Conservation (phyloP, 1,140 invertebrate species). For the Gonioctena quinquepunctata region DNA sequence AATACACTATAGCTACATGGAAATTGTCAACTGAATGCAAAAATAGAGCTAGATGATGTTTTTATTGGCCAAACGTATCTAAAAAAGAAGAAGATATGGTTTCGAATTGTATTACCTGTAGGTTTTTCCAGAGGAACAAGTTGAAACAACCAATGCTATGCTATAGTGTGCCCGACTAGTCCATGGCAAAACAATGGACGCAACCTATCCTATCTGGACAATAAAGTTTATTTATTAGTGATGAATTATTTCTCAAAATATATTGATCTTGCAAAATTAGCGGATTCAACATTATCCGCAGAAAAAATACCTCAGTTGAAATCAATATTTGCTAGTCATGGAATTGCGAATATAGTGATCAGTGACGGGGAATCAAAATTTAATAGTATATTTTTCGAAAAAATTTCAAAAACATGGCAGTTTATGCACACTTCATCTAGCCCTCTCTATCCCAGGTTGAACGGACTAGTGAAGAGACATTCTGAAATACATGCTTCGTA, state of each 20-base stretch:
- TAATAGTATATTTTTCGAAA: not conserved
- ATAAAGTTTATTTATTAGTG: not conserved
- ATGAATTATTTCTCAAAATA: not conserved
- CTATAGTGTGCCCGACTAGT: not conserved
- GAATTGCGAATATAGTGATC: not conserved
- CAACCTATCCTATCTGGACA: not conserved
- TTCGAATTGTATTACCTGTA: not conserved
- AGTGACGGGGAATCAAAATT: too few relatives aligned
- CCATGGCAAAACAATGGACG: not conserved
- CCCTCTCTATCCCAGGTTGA: too few relatives aligned
- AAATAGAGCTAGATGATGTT: constrained; percentile 19
- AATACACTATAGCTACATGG: constrained; percentile 56
- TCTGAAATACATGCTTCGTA: too few relatives aligned
- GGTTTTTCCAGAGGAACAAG: not conserved
- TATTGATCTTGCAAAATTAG: not conserved
- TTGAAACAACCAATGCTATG: not conserved
- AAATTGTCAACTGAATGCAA: constrained; percentile 53
- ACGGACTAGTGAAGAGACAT: too few relatives aligned
- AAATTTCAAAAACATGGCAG: too few relatives aligned
- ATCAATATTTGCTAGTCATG: too few relatives aligned
- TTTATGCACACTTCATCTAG: too few relatives aligned
- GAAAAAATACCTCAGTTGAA: too few relatives aligned
- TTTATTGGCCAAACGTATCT: not conserved
- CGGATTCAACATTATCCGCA: too few relatives aligned
- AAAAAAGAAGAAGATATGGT: not conserved